A percentile compares a stretch with the other conserved stretches of the same genome.
Conservation (phyloP, 2,113 vertebrate species). For the Gila orcuttii region DNA sequence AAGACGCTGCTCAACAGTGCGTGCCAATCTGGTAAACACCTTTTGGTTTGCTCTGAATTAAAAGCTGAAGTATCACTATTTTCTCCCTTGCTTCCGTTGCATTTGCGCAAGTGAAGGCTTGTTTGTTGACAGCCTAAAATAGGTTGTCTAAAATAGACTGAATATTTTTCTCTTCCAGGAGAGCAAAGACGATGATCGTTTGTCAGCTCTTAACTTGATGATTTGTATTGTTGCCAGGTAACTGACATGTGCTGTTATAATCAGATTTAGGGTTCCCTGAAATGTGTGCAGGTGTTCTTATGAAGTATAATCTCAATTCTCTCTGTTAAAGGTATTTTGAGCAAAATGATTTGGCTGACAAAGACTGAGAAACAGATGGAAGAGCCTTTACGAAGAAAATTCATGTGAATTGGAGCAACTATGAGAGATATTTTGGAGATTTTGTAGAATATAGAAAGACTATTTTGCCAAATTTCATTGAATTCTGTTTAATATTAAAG, state of each 20-base stretch:
- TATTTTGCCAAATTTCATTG: neutral
- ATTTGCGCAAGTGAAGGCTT: neutral
- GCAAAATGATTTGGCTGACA: conserved; percentile 91
- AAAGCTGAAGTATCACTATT: neutral
- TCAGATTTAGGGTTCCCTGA: neutral
- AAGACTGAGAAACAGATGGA: conserved; percentile 65
- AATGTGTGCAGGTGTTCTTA: neutral
- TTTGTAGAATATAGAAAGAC: neutral
- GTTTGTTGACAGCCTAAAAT: conserved; percentile 20
- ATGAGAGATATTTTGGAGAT: neutral
- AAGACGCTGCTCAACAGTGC: conserved; percentile 88
- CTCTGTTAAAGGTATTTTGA: conserved; percentile 89
- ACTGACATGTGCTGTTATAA: neutral
- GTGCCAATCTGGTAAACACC: conserved; percentile 83
- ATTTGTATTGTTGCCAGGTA: conserved; percentile 98
- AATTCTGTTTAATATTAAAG: neutral
- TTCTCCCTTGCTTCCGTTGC: neutral
- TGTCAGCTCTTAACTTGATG: conserved; percentile 91
- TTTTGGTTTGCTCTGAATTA: neutral
- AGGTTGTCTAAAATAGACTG: neutral
- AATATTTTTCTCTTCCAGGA: conserved; percentile 73
- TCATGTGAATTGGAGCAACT: neutral
- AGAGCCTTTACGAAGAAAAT: neutral
- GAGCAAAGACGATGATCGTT: conserved; percentile 84
- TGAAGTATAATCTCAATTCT: neutral